A percentile compares a stretch with the other conserved stretches of the same genome.
These are phyloP conservation scores for Euplexia lucipara DNA, from an alignment of 2,888 invertebrate genomes.

Conservation along the genomic window DNA sequence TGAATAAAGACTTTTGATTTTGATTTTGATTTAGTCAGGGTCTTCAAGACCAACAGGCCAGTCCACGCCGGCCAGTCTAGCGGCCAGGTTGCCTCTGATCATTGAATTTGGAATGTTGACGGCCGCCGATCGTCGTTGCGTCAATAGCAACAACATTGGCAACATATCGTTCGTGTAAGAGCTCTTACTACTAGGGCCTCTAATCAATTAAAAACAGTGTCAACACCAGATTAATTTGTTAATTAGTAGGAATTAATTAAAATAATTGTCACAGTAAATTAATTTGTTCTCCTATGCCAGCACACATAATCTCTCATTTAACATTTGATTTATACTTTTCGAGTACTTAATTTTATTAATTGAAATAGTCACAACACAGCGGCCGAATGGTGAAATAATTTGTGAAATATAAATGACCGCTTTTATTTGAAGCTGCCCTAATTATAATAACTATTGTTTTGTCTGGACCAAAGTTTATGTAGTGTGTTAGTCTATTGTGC, in stretches of 20 bases:
- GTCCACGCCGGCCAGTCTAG: too few relatives aligned
- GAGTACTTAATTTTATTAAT: background rate
- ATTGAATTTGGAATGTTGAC: too few relatives aligned
- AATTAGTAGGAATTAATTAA: background rate
- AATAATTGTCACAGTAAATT: slow-evolving; percentile 5
- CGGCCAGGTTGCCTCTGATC: too few relatives aligned
- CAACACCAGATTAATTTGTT: slow-evolving; percentile 1
- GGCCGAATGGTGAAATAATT: background rate
- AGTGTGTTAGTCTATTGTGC: background rate
- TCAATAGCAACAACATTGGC: too few relatives aligned
- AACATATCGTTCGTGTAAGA: too few relatives aligned
- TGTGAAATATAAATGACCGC: background rate
- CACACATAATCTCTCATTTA: background rate
- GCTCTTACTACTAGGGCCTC: background rate
- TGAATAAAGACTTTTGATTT: too few relatives aligned
- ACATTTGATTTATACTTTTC: background rate
- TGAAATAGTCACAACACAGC: slow-evolving; percentile 2
- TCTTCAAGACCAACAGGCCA: too few relatives aligned
- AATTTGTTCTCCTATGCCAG: background rate
- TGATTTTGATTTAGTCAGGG: too few relatives aligned
- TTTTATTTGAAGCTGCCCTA: background rate
- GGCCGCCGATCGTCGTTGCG: too few relatives aligned
- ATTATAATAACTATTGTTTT: background rate
- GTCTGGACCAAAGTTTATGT: background rate
- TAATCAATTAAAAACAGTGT: slow-evolving; percentile 11